Base-by-base conservation (phyloP, 2,797 vertebrate genomes). In the Sebastes baramenuke region DNA sequence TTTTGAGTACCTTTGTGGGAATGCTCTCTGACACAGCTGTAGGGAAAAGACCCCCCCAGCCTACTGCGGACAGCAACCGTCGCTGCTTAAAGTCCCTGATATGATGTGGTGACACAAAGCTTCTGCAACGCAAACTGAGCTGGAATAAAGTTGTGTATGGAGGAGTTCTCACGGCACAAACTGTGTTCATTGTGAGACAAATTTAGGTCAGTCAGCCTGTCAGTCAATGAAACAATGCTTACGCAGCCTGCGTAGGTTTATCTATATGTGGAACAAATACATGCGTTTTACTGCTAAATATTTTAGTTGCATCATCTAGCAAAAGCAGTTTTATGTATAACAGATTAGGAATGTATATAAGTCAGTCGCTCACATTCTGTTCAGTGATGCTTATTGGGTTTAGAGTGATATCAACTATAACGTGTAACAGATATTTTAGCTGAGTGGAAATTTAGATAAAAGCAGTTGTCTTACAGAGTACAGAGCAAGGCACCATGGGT, bases 91-190 rank as follows among this genome's bases (percentile, higher is more conserved):
- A 27, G 55, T 58, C 55, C 56, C 14, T 29, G 68, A 42, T 9
- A 7, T 83, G 89, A 91, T 52, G 61, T 13, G 76, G 65, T 60
- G 90, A 86, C 85, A 86, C 59, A 29, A 90, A 89, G 81, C 82
- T 83, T 87, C 84, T 88, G 86, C 76, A 61, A 72, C 67, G 74
- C 76, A 87, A 90, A 84, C 72, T 84, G 84, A 85, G 83, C 80
- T 66, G 82, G 84, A 90, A 89, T 61, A 68, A 81, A 87, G 67
- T 82, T 77, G 72, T 82, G 77, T 46, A 75, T 80, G 76, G 71
- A 87, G 58, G 27, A 71, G 70, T 88, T 80, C 85, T 82, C 70
- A 75, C 22, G 36, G 82, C 87, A 64, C 56, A 81, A 79, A 60
- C 77, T 83, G 77, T 42, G 72, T 65, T 87, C 72, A 84, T 75